Percentiles rank a stretch among this genome's conserved stretches.
Evolutionary conservation across 2,113 vertebrate species (phyloP).

Genomic region (Oceanodroma tethys): DNA sequence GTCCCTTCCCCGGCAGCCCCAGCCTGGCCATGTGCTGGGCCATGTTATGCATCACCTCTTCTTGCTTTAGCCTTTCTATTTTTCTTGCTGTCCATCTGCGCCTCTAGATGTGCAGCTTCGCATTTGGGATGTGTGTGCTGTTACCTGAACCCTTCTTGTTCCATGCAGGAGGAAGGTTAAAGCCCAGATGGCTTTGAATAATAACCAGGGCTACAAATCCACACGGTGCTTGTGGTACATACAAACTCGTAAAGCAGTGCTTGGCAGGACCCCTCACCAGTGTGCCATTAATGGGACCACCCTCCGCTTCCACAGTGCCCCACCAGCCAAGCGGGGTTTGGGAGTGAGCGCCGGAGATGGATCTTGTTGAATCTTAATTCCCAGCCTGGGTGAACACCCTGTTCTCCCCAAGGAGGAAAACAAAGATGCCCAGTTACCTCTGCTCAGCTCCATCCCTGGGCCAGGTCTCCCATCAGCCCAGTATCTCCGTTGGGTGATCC

Average conservation of each 20-base stretch:
- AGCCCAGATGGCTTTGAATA: neutral
- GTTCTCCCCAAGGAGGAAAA: neutral
- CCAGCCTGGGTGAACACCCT: neutral
- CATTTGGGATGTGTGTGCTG: rapidly evolving
- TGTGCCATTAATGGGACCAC: rapidly evolving
- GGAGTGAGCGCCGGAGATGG: rapidly evolving
- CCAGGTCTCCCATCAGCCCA: neutral
- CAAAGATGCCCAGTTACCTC: neutral
- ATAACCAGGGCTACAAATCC: neutral
- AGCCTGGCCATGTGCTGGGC: neutral
- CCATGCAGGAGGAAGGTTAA: neutral
- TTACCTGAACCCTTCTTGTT: neutral
- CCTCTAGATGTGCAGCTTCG: neutral
- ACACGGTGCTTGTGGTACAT: rapidly evolving
- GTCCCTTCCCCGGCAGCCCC: neutral
- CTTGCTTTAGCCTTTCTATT: neutral
- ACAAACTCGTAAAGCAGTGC: neutral
- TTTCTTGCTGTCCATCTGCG: neutral
- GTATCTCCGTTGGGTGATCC: neutral
- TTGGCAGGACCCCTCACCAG: neutral
- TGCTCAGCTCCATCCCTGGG: neutral
- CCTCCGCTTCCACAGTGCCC: neutral
- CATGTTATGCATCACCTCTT: neutral
- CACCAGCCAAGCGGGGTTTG: rapidly evolving
- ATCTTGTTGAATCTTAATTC: neutral